Evolutionary conservation across 2,797 vertebrate genomes (phyloP), one percentile per base, ranked within the genome.

Genomic region (Triplophysa yarkandensis): DNA sequence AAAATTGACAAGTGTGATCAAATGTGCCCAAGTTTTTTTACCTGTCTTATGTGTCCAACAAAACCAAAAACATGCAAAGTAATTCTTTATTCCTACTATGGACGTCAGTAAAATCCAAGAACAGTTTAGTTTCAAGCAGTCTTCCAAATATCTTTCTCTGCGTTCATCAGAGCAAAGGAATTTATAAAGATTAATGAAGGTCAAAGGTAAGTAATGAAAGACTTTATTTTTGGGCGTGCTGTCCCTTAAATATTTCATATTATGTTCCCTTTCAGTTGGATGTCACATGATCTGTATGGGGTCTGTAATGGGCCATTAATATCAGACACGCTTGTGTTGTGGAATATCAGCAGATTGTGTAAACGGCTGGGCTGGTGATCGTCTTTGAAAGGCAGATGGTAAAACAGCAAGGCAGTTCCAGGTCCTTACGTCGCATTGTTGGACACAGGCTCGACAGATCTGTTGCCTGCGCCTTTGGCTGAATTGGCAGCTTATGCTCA

Each of bases 371-470:
- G 30, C 17, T 44, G 4, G n/a, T 71, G 54, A 68, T 16, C 6
- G 14, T 44, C 3, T 74, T 72, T 36, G 50, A 63, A 62, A 23
- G 25, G 65, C 77, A 79, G 77, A 79, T 79, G 70, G 70, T 54
- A 55, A 46, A 44, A 28, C 52, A 62, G 41, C 21, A 32, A 62
- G 27, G 46, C 43, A 8, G 36, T 50, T 60, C 71, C 71, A 65
- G 60, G 52, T 17, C 27, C 19, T 46, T 50, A 41, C 11, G 41
- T 69, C 57, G 23, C 36, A 32, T 43, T 71, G 36, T 54, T 21
- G 19, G 71, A 43, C 34, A 32, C 50, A 65, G 27, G 77, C 32
- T 50, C n/a, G 66, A 52, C 66, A 74, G 44, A 71, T 74, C 39
- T 73, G 69, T 34, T 61, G 46, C 54, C 58, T 73, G 68, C 17